Conservation (phyloP, 1,140 invertebrate genomes). For the Nymphalis io region DNA sequence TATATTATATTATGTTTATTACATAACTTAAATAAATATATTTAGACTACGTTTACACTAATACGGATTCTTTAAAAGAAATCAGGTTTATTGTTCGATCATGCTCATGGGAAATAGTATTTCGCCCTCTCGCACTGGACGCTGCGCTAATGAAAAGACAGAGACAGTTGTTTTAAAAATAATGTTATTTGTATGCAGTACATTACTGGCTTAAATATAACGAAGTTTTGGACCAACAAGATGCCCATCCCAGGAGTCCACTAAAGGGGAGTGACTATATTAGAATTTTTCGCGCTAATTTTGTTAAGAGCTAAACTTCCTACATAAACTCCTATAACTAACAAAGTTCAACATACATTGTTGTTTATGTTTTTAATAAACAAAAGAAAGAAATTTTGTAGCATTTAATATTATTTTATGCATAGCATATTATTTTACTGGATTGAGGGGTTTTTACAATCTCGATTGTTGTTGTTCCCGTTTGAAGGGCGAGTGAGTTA, state of each 20-base stretch:
- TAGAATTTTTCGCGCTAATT: conserved; percentile 10
- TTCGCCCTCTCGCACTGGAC: too few relatives aligned
- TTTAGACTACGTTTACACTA: too few relatives aligned
- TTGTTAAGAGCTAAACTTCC: conserved; percentile 7
- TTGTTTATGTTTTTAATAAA: conserved; percentile 5
- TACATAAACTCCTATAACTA: conserved; percentile 1
- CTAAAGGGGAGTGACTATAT: conserved; percentile 6
- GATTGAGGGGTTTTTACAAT: not conserved
- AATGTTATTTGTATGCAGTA: not conserved
- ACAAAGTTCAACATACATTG: not conserved
- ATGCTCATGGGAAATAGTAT: too few relatives aligned
- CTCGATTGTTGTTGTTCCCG: too few relatives aligned
- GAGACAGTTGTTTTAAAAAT: not conserved
- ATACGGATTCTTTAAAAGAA: too few relatives aligned
- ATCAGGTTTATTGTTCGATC: too few relatives aligned
- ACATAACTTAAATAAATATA: too few relatives aligned
- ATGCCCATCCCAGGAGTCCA: not conserved
- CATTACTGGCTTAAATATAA: not conserved
- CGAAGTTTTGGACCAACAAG: not conserved
- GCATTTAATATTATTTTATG: not conserved
- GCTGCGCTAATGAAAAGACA: not conserved
- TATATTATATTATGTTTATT: too few relatives aligned
- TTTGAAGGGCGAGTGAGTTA: too few relatives aligned
- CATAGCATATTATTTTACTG: not conserved
- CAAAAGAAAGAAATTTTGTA: not conserved